Evolutionary conservation across 1,140 invertebrate genomes (phyloP).

Genomic region (Acromyrmex heyeri): DNA sequence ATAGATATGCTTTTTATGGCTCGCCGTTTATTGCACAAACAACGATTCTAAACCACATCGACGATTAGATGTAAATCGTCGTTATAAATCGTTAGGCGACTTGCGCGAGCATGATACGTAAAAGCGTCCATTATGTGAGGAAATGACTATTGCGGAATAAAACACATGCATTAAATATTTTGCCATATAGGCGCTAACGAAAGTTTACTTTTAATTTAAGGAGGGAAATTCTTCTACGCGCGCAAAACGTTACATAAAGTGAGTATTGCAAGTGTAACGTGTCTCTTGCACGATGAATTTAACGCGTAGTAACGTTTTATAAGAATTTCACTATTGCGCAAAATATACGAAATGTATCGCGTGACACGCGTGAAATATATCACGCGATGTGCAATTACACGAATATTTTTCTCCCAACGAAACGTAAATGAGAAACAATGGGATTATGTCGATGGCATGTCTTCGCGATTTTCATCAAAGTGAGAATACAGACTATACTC

Average conservation of each 20-base stretch:
- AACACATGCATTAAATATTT: slow-evolving; percentile 35
- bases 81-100: slow-evolving; percentile 25
- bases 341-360: slow-evolving; percentile 34
- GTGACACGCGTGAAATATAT: slow-evolving; percentile 43
- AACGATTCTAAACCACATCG: slow-evolving; percentile 1
- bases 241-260: slow-evolving; percentile 45
- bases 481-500: slow-evolving; percentile 7
- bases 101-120: slow-evolving; percentile 19
- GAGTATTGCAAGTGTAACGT: slow-evolving; percentile 29
- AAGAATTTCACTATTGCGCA: slow-evolving; percentile 62
- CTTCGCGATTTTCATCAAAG: background rate
- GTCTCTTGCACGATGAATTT: slow-evolving; percentile 51
- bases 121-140: slow-evolving; percentile 39
- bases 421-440: slow-evolving; percentile 16
- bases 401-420: slow-evolving; percentile 10
- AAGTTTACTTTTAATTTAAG: slow-evolving; percentile 56
- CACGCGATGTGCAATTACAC: background rate
- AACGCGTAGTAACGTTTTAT: slow-evolving; percentile 46
- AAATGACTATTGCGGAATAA: slow-evolving; percentile 37
- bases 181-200: slow-evolving; percentile 22
- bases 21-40: slow-evolving; percentile 6
- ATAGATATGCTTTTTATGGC: background rate
- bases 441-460: background rate
- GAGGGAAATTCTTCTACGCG: slow-evolving; percentile 30
- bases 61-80: slow-evolving; percentile 2